Conservation (phyloP, 2,888 invertebrate species). For the Bombylius discolor region DNA sequence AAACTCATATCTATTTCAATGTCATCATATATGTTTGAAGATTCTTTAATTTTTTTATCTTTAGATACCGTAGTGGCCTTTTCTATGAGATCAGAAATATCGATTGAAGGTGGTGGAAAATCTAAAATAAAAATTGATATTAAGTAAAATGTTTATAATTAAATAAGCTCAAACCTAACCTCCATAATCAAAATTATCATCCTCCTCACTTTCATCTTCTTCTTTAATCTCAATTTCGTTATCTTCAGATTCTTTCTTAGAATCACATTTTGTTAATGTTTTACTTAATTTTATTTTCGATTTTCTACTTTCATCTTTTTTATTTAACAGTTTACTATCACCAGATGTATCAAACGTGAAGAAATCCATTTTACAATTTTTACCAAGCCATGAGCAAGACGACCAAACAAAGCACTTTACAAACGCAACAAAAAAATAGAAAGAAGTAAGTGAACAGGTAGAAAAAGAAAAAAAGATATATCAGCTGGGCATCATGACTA, state of each 20-base stretch:
- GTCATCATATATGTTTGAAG: background rate
- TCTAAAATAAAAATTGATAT: slow-evolving; percentile 13
- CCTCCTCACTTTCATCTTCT: slow-evolving; percentile 14
- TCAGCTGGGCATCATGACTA: no score
- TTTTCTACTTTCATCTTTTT: background rate
- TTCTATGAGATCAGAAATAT: slow-evolving; percentile 19
- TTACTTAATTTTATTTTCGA: background rate
- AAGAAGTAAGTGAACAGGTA: no score
- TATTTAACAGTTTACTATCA: slow-evolving; percentile 21
- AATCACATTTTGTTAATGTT: background rate
- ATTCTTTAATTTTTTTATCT: background rate
- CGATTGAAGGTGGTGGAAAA: slow-evolving; percentile 18
- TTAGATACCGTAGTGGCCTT: background rate
- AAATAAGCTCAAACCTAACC: slow-evolving; percentile 14
- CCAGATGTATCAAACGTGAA: slow-evolving; percentile 28
- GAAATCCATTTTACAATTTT: slow-evolving; percentile 21
- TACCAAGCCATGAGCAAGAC: no score
- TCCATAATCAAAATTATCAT: slow-evolving; percentile 20
- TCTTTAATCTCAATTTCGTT: slow-evolving; percentile 6
- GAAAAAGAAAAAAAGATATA: no score
- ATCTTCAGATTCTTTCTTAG: background rate
- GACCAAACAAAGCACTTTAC: no score
- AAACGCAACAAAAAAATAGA: no score
- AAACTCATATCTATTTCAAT: background rate
- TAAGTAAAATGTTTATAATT: background rate